Evolutionary conservation across 2,888 invertebrate species (phyloP).

Genomic region (Yponomeuta evonymella): DNA sequence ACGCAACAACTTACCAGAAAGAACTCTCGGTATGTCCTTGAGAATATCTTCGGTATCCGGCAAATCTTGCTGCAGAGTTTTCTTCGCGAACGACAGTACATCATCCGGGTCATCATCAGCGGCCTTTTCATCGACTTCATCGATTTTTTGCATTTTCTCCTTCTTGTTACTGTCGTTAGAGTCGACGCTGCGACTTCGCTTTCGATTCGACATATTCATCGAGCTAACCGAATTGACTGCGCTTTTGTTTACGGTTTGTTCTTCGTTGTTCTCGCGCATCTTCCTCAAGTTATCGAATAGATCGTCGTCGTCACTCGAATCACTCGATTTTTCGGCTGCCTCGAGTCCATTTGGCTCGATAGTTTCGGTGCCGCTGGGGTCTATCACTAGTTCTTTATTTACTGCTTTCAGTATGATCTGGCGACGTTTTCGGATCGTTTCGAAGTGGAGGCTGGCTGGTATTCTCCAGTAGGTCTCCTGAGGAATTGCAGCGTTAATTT

Average conservation of each 20-base stretch:
- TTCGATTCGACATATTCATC: constrained; percentile 24
- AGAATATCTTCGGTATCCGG: constrained; percentile 63
- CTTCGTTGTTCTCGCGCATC: constrained; percentile 41
- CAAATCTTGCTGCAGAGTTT: constrained; percentile 51
- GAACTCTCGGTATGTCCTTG: constrained; percentile 37
- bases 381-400: constrained; percentile 64
- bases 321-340: constrained; percentile 24
- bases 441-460: constrained; percentile 77
- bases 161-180: constrained; percentile 41
- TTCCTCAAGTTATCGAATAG: constrained; percentile 61
- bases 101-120: constrained; percentile 51
- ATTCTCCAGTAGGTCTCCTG: constrained; percentile 93
- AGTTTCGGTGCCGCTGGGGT: constrained; percentile 25
- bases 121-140: constrained; percentile 34
- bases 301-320: constrained; percentile 60
- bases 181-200: constrained; percentile 52
- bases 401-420: constrained; percentile 75
- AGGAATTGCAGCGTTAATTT: constrained; percentile 14
- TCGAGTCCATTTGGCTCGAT: constrained; percentile 18
- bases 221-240: constrained; percentile 16
- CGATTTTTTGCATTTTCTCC: constrained; percentile 57
- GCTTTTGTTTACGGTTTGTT: constrained; percentile 17
- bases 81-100: constrained; percentile 63
- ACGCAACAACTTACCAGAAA: constrained; percentile 42
- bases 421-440: constrained; percentile 74